A percentile compares a stretch with the other conserved stretches of the same genome.
These are phyloP conservation scores for Trimorus sp. DNA, from an alignment of 2,888 invertebrate species.

Conservation along the genomic window DNA sequence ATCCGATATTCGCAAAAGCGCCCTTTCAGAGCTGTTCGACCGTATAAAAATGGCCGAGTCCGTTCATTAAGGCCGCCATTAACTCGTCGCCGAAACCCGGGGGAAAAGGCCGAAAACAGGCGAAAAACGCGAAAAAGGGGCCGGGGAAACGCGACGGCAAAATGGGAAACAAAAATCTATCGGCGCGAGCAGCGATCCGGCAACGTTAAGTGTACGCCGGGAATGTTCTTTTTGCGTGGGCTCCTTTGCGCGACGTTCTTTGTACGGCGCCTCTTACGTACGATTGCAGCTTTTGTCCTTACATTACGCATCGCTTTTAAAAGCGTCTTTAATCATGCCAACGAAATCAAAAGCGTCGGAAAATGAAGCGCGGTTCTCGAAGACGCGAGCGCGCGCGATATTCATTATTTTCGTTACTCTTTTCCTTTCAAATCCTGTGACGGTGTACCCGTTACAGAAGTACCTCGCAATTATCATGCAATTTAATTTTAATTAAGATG, in stretches of 20 bases:
- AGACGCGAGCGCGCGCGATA: constrained; percentile 50
- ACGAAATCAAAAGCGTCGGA: constrained; percentile 57
- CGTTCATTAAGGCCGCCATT: constrained; percentile 48
- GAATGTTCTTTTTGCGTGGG: constrained; percentile 49
- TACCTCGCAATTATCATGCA: constrained; percentile 56
- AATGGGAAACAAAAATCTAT: constrained; percentile 37
- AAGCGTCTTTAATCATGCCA: constrained; percentile 62
- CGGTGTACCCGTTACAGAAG: constrained; percentile 38
- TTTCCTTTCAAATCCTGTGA: constrained; percentile 26
- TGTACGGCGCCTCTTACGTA: constrained; percentile 56
- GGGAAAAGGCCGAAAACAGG: neutral
- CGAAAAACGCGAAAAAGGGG: neutral
- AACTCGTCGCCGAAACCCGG: constrained; percentile 17
- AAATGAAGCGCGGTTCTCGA: constrained; percentile 48
- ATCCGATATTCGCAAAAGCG: constrained; percentile 34
- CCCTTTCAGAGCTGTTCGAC: constrained; percentile 32
- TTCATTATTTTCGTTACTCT: constrained; percentile 57
- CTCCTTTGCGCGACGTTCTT: constrained; percentile 55
- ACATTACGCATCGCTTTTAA: constrained; percentile 64
- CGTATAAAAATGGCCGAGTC: constrained; percentile 34
- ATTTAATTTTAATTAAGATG: constrained; percentile 55
- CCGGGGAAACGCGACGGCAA: neutral
- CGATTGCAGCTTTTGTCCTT: constrained; percentile 64
- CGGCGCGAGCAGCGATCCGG: constrained; percentile 35
- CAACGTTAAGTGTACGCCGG: constrained; percentile 45